Conservation (phyloP, 1,140 invertebrate species). For the Drosophila kepulauana region DNA sequence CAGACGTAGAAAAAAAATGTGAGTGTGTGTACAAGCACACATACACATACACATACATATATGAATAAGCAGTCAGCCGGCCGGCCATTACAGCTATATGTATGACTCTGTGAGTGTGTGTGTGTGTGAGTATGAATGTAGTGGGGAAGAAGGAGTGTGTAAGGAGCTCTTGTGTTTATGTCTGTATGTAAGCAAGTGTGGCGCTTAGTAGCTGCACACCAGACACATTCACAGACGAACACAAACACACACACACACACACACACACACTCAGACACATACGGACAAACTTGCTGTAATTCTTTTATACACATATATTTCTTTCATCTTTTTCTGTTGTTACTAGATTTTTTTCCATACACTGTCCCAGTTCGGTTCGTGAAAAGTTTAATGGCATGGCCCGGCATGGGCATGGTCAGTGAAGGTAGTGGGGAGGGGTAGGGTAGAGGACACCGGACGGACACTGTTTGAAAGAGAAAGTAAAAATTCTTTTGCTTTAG, state of each 20-base stretch:
- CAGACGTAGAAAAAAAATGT: conserved; percentile 3
- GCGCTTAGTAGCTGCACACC: conserved; percentile 45
- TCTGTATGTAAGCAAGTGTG: conserved; percentile 46
- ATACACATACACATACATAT: conserved; percentile 11
- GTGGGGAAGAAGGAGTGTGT: conserved; percentile 30
- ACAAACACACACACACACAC: conserved; percentile 27
- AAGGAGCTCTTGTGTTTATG: conserved; percentile 49
- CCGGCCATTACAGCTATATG: conserved; percentile 69
- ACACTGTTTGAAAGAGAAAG: conserved; percentile 73
- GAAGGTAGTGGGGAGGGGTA: conserved; percentile 18
- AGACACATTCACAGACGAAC: conserved; percentile 64
- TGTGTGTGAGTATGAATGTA: conserved; percentile 28
- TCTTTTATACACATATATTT: conserved; percentile 82
- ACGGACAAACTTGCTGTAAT: conserved; percentile 76
- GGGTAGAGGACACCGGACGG: conserved; percentile 19
- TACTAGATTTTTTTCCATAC: conserved; percentile 79
- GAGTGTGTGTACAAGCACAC: neutral
- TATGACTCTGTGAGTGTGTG: conserved; percentile 33
- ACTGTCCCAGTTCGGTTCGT: conserved; percentile 81
- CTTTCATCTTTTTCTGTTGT: conserved; percentile 84
- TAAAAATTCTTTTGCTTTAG: conserved; percentile 77
- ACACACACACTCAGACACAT: conserved; percentile 24
- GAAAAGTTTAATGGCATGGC: conserved; percentile 80
- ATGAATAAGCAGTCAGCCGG: conserved; percentile 59
- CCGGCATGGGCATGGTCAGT: conserved; percentile 41